Evolutionary conservation across 1,140 invertebrate genomes (phyloP), one percentile per base, ranked within the genome.

Genomic region (Rhagoletis pomonella): DNA sequence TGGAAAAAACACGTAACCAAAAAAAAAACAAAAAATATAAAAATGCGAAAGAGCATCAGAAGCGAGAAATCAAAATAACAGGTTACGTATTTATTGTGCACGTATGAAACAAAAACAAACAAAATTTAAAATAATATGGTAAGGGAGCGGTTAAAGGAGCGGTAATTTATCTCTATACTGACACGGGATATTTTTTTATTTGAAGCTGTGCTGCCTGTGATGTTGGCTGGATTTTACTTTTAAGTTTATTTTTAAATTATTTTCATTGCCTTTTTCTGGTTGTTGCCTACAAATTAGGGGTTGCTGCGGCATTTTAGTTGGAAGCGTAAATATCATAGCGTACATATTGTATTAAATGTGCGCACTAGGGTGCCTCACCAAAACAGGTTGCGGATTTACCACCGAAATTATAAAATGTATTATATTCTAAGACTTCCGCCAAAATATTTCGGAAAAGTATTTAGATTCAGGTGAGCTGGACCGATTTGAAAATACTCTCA

Each of bases 11-110:
- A 55, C 73, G 47, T 55, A 81, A 81, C 5, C 17, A 19, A 81
- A 17, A 89, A 89, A 86, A n/a, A n/a, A n/a, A 87, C n/a, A n/a
- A n/a, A n/a, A 9, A 81, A 81, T 47, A 55, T 12, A 81, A 81
- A 47, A 73, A 81, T 55, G 47, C 47, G 73, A 55, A 29, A 6
- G 17, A 58, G 47, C 50, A 14, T 14, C 19, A 14, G 55, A 81
- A 81, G 50, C 47, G 55, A 81, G 73, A 81, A 81, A 81, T 81
- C 73, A 81, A 81, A 81, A 81, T 81, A 81, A 81, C 73, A 81
- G 73, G 73, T 81, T 81, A 81, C n/a, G 47, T 19, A 50, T 81
- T 55, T 55, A 29, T 50, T 58, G 50, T 55, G 73, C 73, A 81
- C 17, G 73, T 81, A n/a, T 42, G 44, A 81, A 50, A 19, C 7